Evolutionary conservation across 2,797 vertebrate genomes (phyloP), one percentile per base, ranked within the genome.

Genomic region (Sphenopsis melanotis): DNA sequence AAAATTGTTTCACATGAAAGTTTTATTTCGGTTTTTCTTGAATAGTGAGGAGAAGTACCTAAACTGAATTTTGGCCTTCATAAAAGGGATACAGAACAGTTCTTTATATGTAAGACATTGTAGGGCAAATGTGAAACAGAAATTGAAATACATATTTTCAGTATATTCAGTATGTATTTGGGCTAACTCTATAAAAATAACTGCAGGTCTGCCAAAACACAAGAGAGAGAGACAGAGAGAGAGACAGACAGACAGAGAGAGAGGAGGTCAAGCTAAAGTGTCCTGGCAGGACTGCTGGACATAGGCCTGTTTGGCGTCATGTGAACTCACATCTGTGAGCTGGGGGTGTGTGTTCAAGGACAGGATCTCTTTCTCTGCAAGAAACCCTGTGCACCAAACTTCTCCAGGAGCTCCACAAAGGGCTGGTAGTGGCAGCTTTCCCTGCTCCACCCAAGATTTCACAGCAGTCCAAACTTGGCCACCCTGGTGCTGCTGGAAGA

Each of bases 401-500:
- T 55, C 71, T 55, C 27, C 52, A 90, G 91, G 76, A 94, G 37
- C 18, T 75, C 50, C 19, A 26, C 0, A 6, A 42, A 42, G 57
- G 32, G 41, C 55, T 57, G 76, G 65, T 37, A 65, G n/a, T 0
- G 1, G 44, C 69, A 86, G 60, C n/a, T 75, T 71, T 87, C 66
- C n/a, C 32, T 1, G 0, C 56, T 85, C 65, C 10, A 3, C 66
- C 75, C 49, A 15, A 59, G 57, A 39, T 61, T 68, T 87, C 56
- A 85, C 37, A 89, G 56, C 44, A 49, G 24, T 69, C 30, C 55
- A 75, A 86, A 61, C 14, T 91, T 95, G 87, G 89, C 89, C 83
- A 81, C 59, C 41, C 69, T 61, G 41, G 20, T 20, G 12, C 65
- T 81, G 57, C 87, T 95, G 94, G 82, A 97, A 94, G 72, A 72